A percentile compares a stretch with the other conserved stretches of the same genome.
phyloP scores from a whole-genome alignment of 2,888 invertebrate genomes.

The Eilema sororculum region DNA sequence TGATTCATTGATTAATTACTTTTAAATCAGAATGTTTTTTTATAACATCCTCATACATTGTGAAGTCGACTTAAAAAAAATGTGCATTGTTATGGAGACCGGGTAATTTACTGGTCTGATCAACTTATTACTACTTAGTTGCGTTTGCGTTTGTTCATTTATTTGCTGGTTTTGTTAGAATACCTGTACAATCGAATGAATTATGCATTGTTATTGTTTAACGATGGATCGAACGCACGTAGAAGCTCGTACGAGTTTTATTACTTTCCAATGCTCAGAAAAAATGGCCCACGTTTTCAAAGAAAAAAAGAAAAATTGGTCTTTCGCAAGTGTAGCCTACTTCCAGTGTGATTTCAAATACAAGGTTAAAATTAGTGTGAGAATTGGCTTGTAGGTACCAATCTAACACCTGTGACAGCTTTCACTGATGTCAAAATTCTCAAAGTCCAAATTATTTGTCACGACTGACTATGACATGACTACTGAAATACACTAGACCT shows the following conservation, averaged over 20 bases:
- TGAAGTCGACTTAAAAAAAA: background rate
- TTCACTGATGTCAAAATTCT: too few relatives aligned
- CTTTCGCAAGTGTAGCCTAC: background rate
- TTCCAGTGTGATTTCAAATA: background rate
- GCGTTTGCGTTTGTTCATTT: background rate
- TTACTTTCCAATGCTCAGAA: background rate
- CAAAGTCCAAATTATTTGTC: too few relatives aligned
- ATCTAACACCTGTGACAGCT: too few relatives aligned
- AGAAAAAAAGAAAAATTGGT: background rate
- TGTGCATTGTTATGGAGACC: background rate
- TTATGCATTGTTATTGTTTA: conserved; percentile 4
- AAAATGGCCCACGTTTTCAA: background rate
- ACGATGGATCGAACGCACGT: background rate
- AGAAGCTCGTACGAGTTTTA: background rate
- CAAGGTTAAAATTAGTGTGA: background rate
- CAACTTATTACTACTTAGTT: background rate
- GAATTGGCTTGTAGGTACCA: background rate
- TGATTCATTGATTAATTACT: too few relatives aligned
- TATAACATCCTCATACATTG: background rate
- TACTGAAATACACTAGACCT: too few relatives aligned
- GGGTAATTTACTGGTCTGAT: background rate
- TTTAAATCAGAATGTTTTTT: background rate
- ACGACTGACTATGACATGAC: too few relatives aligned
- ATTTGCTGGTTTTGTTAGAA: background rate
- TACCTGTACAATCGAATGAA: background rate